Percentiles rank a stretch among this genome's conserved stretches.
Conservation (phyloP, 1,140 invertebrate genomes). For the Lasaia peninsularis region DNA sequence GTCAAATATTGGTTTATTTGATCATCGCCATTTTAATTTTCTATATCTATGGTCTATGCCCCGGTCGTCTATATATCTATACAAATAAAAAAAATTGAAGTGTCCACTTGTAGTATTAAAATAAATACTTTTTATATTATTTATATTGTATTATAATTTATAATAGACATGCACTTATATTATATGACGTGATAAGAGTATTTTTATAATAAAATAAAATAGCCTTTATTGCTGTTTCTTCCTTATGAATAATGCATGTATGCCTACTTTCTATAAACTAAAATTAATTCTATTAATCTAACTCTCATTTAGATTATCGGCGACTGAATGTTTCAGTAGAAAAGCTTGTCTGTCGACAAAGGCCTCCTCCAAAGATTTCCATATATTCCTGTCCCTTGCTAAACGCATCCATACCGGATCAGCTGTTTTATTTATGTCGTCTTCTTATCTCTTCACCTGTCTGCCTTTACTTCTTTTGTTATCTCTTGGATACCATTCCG, state of each 20-base stretch:
- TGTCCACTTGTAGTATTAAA: neutral
- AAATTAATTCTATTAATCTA: neutral
- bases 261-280: neutral
- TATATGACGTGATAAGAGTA: too few relatives aligned
- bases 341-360: slow-evolving; percentile 30
- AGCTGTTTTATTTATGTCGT: slow-evolving; percentile 28
- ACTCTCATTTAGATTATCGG: neutral
- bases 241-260: too few relatives aligned
- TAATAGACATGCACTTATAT: too few relatives aligned
- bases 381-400: slow-evolving; percentile 20
- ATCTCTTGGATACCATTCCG: too few relatives aligned
- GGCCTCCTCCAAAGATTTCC: too few relatives aligned
- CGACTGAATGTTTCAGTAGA: neutral
- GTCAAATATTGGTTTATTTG: slow-evolving; percentile 26
- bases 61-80: too few relatives aligned
- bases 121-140: too few relatives aligned
- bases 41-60: too few relatives aligned
- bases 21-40: neutral
- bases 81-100: neutral
- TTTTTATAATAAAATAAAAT: too few relatives aligned
- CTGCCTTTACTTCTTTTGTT: too few relatives aligned
- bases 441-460: slow-evolving; percentile 24
- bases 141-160: too few relatives aligned
- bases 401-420: slow-evolving; percentile 18
- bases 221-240: too few relatives aligned